Evolutionary conservation across 2,888 invertebrate genomes (phyloP), one percentile per base, ranked within the genome.

Genomic region (Hyles lineata): DNA sequence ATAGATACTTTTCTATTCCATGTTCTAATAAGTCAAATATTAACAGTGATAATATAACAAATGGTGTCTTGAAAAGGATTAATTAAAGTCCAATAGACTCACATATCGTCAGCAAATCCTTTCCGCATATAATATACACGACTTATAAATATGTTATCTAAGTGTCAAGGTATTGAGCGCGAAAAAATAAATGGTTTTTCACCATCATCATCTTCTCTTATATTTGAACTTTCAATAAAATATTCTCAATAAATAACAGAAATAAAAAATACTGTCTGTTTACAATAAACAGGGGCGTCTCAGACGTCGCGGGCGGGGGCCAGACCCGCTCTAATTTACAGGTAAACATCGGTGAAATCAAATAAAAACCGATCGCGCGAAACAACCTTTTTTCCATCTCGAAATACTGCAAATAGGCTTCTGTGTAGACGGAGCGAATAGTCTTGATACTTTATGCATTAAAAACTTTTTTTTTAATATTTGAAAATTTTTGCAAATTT

Each of bases 371-470:
- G 93, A 94, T 94, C 94, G 91, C 88, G 86, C 89, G 93, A 89
- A 92, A 91, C 91, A 91, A 92, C 92, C 94, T 93, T 94, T 94
- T 94, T 94, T 93, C 92, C 92, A 90, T 91, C 90, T 91, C 92
- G 88, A 83, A 87, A 87, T 91, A 79, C 88, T 87, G 88, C 89
- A 92, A 93, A 93, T 91, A 91, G 89, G 87, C 89, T 86, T 79
- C 83, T 80, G 77, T 83, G 74, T 83, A 84, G 74, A 74, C 23
- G 63, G 77, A 70, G 0, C 3, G 4, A 71, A 58, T 43, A 2
- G 35, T 82, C 75, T 92, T 92, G 91, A 88, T 91, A 88, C 87
- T 91, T 86, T 67, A n/a, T 69, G 21, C 35, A 71, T 52, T 59
- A 72, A 32, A 62, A 32, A 8, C 9, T 15, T 50, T 15, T 50